phyloP scores from a whole-genome alignment of 2,888 invertebrate species.

The Helleia helle region DNA sequence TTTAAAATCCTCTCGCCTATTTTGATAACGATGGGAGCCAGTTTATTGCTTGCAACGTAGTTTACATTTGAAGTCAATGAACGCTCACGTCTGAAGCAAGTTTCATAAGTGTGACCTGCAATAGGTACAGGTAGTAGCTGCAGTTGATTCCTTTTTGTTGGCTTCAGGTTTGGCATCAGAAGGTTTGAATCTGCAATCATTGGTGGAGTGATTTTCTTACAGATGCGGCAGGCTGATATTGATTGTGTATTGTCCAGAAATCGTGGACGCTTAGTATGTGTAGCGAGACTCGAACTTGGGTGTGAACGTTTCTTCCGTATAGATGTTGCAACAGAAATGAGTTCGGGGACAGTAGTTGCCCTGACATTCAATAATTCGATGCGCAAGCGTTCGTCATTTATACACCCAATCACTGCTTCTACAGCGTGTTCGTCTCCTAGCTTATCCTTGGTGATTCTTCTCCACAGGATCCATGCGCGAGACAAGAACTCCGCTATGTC shows the following conservation, averaged over 20 bases:
- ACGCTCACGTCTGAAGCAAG: constrained; percentile 22
- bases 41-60: too few relatives aligned
- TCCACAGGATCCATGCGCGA: constrained; percentile 13
- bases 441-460: constrained; percentile 8
- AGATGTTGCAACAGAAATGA: too few relatives aligned
- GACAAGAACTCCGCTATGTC: constrained; percentile 18
- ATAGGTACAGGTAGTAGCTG: constrained; percentile 17
- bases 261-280: constrained; percentile 13
- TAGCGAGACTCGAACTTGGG: too few relatives aligned
- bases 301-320: too few relatives aligned
- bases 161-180: too few relatives aligned
- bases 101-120: constrained; percentile 26
- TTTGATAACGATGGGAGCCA: too few relatives aligned
- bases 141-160: background rate
- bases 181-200: too few relatives aligned
- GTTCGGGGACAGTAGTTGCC: too few relatives aligned
- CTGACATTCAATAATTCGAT: too few relatives aligned
- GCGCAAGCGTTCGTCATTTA: too few relatives aligned
- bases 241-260: background rate
- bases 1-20: constrained; percentile 14
- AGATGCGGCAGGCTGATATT: constrained; percentile 5
- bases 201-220: constrained; percentile 11
- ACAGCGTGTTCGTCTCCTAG: background rate
- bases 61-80: constrained; percentile 23
- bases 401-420: constrained; percentile 6